phyloP scores from a whole-genome alignment of 2,888 invertebrate genomes.

The Spilosoma lubricipeda region DNA sequence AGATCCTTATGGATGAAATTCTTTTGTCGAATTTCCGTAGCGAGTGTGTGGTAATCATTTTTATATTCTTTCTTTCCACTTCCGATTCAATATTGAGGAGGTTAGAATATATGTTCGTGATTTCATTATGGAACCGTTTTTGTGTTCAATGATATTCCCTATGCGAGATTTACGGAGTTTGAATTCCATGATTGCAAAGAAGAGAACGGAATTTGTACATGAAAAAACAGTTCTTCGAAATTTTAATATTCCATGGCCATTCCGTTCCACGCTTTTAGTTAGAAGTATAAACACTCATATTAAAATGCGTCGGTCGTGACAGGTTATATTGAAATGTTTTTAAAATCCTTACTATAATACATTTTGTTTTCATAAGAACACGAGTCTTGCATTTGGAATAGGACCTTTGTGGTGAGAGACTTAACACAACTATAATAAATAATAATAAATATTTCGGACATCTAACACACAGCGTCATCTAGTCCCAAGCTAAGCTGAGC shows the following conservation, averaged over 20 bases:
- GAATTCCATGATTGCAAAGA: not conserved
- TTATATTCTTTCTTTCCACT: slow-evolving; percentile 19
- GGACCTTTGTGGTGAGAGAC: too few relatives aligned
- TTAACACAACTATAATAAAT: too few relatives aligned
- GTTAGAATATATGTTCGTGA: slow-evolving; percentile 16
- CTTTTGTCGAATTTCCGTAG: slow-evolving; percentile 34
- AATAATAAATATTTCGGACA: too few relatives aligned
- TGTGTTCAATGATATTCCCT: not conserved
- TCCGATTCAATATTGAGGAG: slow-evolving; percentile 11
- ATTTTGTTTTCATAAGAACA: too few relatives aligned
- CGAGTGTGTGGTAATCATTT: slow-evolving; percentile 23
- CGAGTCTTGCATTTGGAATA: too few relatives aligned
- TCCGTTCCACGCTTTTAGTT: not conserved
- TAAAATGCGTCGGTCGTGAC: not conserved
- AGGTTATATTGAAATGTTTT: too few relatives aligned
- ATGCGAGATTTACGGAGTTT: not conserved
- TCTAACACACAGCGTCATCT: too few relatives aligned
- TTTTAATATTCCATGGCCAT: not conserved
- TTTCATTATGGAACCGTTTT: slow-evolving; percentile 8
- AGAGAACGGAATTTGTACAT: not conserved
- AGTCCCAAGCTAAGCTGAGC: too few relatives aligned
- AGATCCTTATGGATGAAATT: slow-evolving; percentile 53
- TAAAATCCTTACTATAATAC: too few relatives aligned
- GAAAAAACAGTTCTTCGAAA: not conserved
- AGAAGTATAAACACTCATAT: not conserved